Conservation (phyloP, 2,888 invertebrate species). For the Oscheius myriophilus region DNA sequence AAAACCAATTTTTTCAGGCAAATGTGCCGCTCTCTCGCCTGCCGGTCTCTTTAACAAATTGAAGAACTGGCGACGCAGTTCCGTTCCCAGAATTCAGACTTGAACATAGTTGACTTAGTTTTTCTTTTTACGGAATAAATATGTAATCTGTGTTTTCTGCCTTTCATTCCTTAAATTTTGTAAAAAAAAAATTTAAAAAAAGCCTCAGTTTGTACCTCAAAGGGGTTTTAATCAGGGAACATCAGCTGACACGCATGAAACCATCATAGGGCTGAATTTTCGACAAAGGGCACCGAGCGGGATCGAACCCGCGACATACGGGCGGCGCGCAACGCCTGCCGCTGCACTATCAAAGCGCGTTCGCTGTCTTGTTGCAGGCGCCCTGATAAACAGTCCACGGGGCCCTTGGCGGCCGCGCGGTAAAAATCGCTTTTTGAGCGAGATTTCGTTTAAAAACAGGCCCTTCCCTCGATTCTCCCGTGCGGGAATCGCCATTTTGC, state of each 20-base stretch:
- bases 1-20: no score
- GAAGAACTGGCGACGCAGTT: constrained; percentile 62
- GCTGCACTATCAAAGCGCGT: no score
- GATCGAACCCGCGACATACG: constrained; percentile 1
- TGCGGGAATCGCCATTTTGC: background rate
- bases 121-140: background rate
- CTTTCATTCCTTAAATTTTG: no score
- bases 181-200: background rate
- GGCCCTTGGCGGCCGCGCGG: no score
- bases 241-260: constrained; percentile 47
- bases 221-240: constrained; percentile 34
- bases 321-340: constrained; percentile 12
- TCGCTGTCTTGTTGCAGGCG: no score
- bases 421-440: no score
- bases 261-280: constrained; percentile 24
- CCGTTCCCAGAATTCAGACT: constrained; percentile 37
- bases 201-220: constrained; percentile 25
- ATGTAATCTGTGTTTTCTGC: no score
- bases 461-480: no score
- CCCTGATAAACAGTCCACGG: no score
- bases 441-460: no score
- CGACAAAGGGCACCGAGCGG: background rate
- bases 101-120: background rate
- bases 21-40: constrained; percentile 65
- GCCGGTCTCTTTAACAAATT: constrained; percentile 60